Evolutionary conservation across 2,888 invertebrate genomes (phyloP), one percentile per base, ranked within the genome.

Genomic region (Agapetus fuscipes): DNA sequence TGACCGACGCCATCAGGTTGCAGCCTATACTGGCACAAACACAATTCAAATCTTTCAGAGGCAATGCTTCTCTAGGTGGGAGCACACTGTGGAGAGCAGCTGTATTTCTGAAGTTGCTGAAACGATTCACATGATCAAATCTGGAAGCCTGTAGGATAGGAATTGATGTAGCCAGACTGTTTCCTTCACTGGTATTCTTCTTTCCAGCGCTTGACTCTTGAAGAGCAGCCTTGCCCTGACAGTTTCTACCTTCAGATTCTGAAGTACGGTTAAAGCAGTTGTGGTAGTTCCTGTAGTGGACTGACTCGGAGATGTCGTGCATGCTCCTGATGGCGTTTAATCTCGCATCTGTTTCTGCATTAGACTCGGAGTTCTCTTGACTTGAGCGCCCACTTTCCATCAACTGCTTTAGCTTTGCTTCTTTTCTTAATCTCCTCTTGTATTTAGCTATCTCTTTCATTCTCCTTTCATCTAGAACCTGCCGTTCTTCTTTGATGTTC

Each of bases 381-480:
- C 39, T 43, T 12, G 35, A 38, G 16, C 34, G 32, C n/a, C 33
- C 66, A 44, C 66, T 64, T 44, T 69, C 67, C 39, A 61, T 61
- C 10, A 63, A 51, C 49, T 64, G 66, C 29, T 60, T 66, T 20
- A 63, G 49, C 38, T 64, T 66, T 47, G 55, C 62, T 54, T 69
- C 69, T 49, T 71, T 70, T 12, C 67, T 53, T 49, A 66, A 50
- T 37, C 63, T 55, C 5, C 68, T 50, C 49, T 66, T 67, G 49
- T 68, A 65, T 56, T 68, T 70, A 3, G 67, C 69, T 43, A 68
- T 67, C 52, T 69, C 68, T 51, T 67, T 69, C 33, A 66, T 14
- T 15, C 67, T 51, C 29, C 58, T 50, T 35, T 69, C 68, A 50
- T 69, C 66, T 1, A 62, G 44, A 47, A 29, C 15, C 11, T 14